These are phyloP conservation scores for Steinernema feltiae DNA, from an alignment of 1,140 invertebrate genomes.

Conservation along the genomic window DNA sequence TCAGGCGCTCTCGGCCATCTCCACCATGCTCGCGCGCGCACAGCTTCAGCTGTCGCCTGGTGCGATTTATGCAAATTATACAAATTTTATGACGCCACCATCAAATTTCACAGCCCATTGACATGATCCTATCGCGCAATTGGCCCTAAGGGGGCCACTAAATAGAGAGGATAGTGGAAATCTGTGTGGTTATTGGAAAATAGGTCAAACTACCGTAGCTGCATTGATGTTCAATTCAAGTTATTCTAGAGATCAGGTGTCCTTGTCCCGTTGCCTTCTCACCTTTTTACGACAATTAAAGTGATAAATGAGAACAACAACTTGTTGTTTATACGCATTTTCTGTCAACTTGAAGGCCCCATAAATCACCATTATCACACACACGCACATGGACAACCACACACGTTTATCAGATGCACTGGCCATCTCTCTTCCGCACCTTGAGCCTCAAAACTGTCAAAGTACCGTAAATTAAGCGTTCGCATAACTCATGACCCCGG, in stretches of 20 bases:
- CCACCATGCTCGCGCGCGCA: no score
- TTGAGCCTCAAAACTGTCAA: background rate
- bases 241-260: background rate
- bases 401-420: background rate
- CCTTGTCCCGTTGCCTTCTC: background rate
- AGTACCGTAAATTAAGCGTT: constrained; percentile 1
- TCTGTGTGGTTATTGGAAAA: background rate
- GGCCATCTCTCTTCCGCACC: background rate
- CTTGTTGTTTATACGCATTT: background rate
- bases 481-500: background rate
- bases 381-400: background rate
- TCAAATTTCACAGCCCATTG: background rate
- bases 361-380: background rate
- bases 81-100: background rate
- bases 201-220: no score
- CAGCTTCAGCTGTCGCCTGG: background rate
- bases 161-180: background rate
- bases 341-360: background rate
- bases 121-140: background rate
- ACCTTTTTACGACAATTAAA: background rate
- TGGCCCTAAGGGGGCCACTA: background rate
- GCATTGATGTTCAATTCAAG: no score
- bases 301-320: background rate
- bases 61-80: background rate
- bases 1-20: background rate